phyloP scores from a whole-genome alignment of 2,797 vertebrate genomes.

The Rhyacichthys aspro region DNA sequence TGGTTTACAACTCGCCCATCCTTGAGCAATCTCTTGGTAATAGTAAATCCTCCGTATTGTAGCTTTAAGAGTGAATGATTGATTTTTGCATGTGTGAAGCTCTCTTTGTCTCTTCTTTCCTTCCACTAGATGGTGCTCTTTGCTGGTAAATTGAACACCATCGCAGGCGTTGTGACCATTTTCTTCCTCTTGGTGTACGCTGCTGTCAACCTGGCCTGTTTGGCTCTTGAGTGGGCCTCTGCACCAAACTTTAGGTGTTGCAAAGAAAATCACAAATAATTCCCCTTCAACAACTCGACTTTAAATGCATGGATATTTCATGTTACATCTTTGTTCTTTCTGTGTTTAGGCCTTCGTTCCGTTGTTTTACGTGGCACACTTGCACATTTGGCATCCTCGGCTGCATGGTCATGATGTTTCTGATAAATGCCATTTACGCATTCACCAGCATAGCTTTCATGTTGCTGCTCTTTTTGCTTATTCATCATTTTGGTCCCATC shows the following conservation, averaged over 20 bases:
- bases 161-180: conserved; percentile 86
- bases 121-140: conserved; percentile 74
- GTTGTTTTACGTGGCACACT: conserved; percentile 85
- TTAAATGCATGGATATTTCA: neutral
- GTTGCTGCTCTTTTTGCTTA: conserved; percentile 81
- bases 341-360: conserved; percentile 77
- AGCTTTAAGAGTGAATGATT: too few species aligned
- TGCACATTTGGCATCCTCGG: conserved; percentile 83
- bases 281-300: too few species aligned
- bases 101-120: too few species aligned
- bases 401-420: conserved; percentile 86
- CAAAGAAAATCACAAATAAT: too few species aligned
- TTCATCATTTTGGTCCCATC: conserved; percentile 82
- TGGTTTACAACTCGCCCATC: too few species aligned
- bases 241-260: conserved; percentile 90
- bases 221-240: conserved; percentile 91
- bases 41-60: too few species aligned
- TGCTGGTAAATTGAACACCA: conserved; percentile 87
- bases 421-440: conserved; percentile 83
- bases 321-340: neutral
- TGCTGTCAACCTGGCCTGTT: conserved; percentile 88
- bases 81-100: too few species aligned
- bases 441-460: conserved; percentile 84
- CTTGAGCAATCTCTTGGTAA: too few species aligned
- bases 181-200: conserved; percentile 93